Evolutionary conservation across 2,888 invertebrate genomes (phyloP), one percentile per base, ranked within the genome.

Genomic region (Torymus aiolomorphi): DNA sequence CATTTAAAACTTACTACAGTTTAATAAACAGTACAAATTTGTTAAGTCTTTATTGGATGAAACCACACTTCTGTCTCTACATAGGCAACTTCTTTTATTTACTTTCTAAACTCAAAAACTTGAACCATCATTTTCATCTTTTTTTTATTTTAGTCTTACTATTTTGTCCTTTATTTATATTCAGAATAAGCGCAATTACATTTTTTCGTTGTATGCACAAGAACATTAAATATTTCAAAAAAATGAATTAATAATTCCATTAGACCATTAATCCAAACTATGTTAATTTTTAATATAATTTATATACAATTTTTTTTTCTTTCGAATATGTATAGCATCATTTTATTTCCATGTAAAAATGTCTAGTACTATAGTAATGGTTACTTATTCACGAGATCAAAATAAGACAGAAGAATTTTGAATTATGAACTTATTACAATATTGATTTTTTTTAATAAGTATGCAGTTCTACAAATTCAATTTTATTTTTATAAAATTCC

Each of bases 121-220:
- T 42, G 42, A 42, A 20, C 11, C 12, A 24, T 65, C 11, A 59
- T 54, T 2, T 59, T 67, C 16, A 62, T 51, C 69, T 57, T 61
- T 31, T 54, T 63, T 76, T 51, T 42, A 14, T 54, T 56, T 75
- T 59, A 51, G 31, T 42, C 42, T 42, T 42, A 10, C 42, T 42
- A 31, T 75, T 24, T 14, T 31, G 49, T 52, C 16, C 14, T 76
- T 65, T 51, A 67, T 51, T 0, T 57, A 12, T 57, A 20, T 57
- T 56, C 20, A 10, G 63, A 69, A 67, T 76, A 51, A 76, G 24
- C 20, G n/a, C 52, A 70, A 24, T 8, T 24, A 49, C 67, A 59
- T 16, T 42, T 49, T 63, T 70, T 76, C 76, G 70, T 76, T 76
- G 63, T 76, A 57, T 76, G 3, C 51, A 52, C n/a, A 51, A 42